phyloP scores from a whole-genome alignment of 2,797 vertebrate genomes.

The Poecilia wingei region DNA sequence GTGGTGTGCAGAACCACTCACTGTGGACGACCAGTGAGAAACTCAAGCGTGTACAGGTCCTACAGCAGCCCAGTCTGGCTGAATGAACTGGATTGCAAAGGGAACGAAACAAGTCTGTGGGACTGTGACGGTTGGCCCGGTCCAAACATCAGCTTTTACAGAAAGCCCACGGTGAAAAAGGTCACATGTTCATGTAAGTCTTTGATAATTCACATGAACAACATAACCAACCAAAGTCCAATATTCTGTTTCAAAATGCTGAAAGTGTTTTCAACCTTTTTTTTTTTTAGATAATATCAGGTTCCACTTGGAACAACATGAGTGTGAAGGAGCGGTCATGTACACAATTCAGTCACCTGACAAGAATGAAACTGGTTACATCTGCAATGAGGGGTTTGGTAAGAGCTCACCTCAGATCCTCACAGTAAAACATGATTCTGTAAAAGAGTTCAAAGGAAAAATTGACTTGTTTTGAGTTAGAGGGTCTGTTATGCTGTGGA shows the following conservation, averaged over 20 bases:
- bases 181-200: constrained; percentile 67
- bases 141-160: accelerated
- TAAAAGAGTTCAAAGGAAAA: not conserved
- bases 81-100: constrained; percentile 41
- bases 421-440: not conserved
- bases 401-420: constrained; percentile 29
- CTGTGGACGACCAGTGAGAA: constrained; percentile 11
- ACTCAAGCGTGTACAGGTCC: accelerated
- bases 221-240: not conserved
- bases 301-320: constrained; percentile 29
- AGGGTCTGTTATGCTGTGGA: not conserved
- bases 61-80: accelerated
- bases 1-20: constrained; percentile 66
- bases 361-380: not conserved
- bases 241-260: not conserved
- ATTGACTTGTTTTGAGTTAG: not conserved
- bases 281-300: constrained; percentile 36
- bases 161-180: accelerated
- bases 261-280: not conserved
- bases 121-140: not conserved
- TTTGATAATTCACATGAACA: not conserved
- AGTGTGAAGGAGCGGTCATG: constrained; percentile 65
- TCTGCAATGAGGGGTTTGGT: constrained; percentile 56
- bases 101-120: constrained; percentile 1
- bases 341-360: not conserved